A percentile compares a stretch with the other conserved stretches of the same genome.
Evolutionary conservation across 2,113 vertebrate genomes (phyloP).

Genomic region (Chloropsis hardwickii): DNA sequence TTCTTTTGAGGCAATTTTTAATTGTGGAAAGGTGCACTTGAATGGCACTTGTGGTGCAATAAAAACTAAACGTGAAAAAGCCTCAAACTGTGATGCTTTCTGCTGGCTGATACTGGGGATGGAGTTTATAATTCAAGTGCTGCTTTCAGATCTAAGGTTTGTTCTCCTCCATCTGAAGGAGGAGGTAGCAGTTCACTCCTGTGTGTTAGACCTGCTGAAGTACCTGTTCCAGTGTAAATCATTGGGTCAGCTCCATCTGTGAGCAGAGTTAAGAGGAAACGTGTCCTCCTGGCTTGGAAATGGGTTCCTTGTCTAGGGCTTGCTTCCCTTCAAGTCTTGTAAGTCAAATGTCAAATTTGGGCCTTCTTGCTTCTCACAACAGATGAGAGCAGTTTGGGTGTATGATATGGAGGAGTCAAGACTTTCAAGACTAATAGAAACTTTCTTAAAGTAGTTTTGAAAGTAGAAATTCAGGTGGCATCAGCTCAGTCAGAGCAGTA

Average conservation of each 20-base stretch:
- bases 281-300: not conserved
- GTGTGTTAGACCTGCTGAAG: not conserved
- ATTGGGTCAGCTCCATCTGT: not conserved
- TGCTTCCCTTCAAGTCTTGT: not conserved
- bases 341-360: not conserved
- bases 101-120: not conserved
- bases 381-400: not conserved
- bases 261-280: not conserved
- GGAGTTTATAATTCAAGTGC: not conserved
- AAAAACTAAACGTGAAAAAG: not conserved
- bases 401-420: not conserved
- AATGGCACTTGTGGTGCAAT: not conserved
- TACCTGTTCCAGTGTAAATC: not conserved
- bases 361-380: not conserved
- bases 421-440: not conserved
- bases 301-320: accelerated
- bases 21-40: not conserved
- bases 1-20: not conserved
- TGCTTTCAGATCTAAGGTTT: not conserved
- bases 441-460: not conserved
- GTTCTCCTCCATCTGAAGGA: not conserved
- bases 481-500: not conserved
- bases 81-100: not conserved
- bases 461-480: not conserved
- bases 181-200: not conserved